Evolutionary conservation across 2,113 vertebrate species (phyloP), one percentile per base, ranked within the genome.

Genomic region (Casuarius casuarius): DNA sequence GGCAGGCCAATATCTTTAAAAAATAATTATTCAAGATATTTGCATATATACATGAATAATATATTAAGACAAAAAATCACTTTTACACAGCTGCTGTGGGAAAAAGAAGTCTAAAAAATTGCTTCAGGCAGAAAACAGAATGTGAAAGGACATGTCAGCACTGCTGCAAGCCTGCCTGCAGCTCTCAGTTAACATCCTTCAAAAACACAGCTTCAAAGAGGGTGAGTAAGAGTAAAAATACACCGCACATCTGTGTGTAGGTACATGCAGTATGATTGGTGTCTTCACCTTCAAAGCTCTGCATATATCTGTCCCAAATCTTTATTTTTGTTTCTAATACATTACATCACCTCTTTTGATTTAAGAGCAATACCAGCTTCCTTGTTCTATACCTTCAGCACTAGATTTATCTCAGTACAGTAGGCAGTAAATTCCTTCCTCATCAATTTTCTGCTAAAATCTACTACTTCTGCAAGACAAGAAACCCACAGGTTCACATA

Each of bases 231-330:
- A 72, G 16, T 42, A 78, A 72, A 87, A 72, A 89, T 11, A 71
- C 19, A 59, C 28, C 31, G 6, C 8, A 59, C 0, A 0, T 38
- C 3, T 3, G 3, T 8, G 11, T 19, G 1, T 15, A n/a, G 1
- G 2, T 42, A 44, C 12, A 3, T 12, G 3, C 65, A 90, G 15
- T 5, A 42, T 1, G 1, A 73, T 5, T 62, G 63, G 29, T 6
- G 5, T 31, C 28, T 31, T 75, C 67, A 42, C 12, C 29, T 79
- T 78, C 17, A 86, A 38, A 81, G 15, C 16, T 44, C 54, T 75
- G 42, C 42, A n/a, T 7, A 63, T 20, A 17, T 61, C 54, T 65
- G 28, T 31, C 14, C 21, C 42, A 89, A 81, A 78, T 16, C 51
- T 35, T 77, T 74, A 49, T 33, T 67, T 81, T 59, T 73, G 5